Base-by-base conservation (phyloP, 2,797 vertebrate genomes). In the Graptemys geographica region DNA sequence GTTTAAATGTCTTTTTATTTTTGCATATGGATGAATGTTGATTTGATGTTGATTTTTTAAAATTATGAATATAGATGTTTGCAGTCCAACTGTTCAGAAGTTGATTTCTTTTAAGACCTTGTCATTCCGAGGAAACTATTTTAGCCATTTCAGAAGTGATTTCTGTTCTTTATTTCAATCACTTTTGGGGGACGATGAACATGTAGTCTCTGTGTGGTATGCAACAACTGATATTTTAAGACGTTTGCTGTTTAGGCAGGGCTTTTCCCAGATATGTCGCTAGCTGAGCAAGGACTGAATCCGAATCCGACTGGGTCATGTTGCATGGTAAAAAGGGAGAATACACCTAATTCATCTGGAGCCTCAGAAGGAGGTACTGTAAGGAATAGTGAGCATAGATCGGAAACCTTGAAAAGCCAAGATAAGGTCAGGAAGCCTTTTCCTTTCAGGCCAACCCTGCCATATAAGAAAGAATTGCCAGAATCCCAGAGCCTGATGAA, bases 141-240 rank as follows among this genome's bases (percentile, higher is more conserved):
- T 95, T 96, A 88, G 95, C 96, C 96, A 95, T 96, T 97, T 94
- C 92, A 95, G 87, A 23, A 6, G 74, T 27, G 85, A 69, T 91
- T 96, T 86, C 87, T 78, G 47, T 37, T 69, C 33, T 69, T 37
- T 18, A 65, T 69, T n/a, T 69, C 62, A n/a, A n/a, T 65, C 62
- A 18, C 33, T 15, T 69, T 37, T 41, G 19, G 10, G 80, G 65
- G 62, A 84, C 90, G 84, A 84, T 41, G 89, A 94, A 85, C 92
- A 41, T 90, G 72, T n/a, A 37, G 21, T 80, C 79, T 92, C 19
- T 4, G 47, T 6, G 47, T 27, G 49, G 86, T 51, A 88, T 87
- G 90, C 81, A 96, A 79, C 94, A 94, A 93, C n/a, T 69, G 65
- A 96, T 92, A 91, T 93, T 95, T 94, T 88, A 80, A 88, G 85